A percentile compares a stretch with the other conserved stretches of the same genome.
phyloP scores from a whole-genome alignment of 2,888 invertebrate species.

The Nomada fucata region DNA sequence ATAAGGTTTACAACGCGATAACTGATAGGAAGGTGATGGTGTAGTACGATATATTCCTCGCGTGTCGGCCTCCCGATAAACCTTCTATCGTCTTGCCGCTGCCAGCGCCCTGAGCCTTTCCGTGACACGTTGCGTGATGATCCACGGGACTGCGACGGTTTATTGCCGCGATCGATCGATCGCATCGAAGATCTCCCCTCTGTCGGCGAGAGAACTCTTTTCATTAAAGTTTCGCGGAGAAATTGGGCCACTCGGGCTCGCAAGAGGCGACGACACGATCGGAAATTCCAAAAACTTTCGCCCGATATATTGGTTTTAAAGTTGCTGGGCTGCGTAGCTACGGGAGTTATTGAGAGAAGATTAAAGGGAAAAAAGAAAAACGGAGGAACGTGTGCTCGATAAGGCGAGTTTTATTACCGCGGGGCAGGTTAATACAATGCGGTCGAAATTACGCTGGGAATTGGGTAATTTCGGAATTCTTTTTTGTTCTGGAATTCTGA shows the following conservation, averaged over 20 bases:
- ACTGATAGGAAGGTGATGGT: constrained; percentile 66
- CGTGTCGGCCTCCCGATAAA: constrained; percentile 70
- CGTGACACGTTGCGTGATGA: constrained; percentile 61
- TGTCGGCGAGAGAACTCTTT: constrained; percentile 46
- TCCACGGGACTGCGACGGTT: constrained; percentile 26
- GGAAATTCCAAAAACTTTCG: constrained; percentile 47
- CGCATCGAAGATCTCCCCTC: constrained; percentile 20
- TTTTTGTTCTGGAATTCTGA: neutral
- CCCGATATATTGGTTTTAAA: constrained; percentile 55
- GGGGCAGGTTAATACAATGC: constrained; percentile 12
- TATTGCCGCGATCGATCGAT: constrained; percentile 53
- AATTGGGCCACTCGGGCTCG: constrained; percentile 45
- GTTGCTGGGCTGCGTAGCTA: constrained; percentile 35
- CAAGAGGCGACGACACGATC: constrained; percentile 29
- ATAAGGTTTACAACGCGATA: constrained; percentile 77
- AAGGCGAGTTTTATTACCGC: constrained; percentile 42
- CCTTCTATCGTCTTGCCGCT: constrained; percentile 61
- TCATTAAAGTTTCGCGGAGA: constrained; percentile 64
- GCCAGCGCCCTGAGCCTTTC: constrained; percentile 26
- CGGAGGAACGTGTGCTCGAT: constrained; percentile 27
- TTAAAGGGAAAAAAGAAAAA: neutral
- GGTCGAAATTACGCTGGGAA: constrained; percentile 24
- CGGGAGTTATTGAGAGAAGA: constrained; percentile 33
- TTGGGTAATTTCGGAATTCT: constrained; percentile 31
- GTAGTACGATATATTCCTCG: constrained; percentile 64